Base-by-base conservation (phyloP, 2,113 vertebrate species). In the Saguinus imperator region DNA sequence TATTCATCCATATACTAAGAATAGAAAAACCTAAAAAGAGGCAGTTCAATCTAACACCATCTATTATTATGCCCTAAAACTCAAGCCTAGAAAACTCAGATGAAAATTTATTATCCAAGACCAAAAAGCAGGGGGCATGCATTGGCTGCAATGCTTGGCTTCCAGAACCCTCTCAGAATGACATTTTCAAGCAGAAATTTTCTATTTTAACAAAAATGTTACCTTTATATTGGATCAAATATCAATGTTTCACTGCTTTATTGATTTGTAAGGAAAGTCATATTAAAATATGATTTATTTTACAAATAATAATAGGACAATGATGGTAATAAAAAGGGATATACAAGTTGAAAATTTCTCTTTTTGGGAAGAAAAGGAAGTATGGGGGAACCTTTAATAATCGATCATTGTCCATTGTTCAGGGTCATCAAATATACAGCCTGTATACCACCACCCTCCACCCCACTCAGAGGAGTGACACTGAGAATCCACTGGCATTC, bases 91-190 rank as follows among this genome's bases (percentile, higher is more conserved):
- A 96, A 87, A 93, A 95, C 97, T 94, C 43, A 96, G 95, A 97
- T 97, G 91, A 93, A 97, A 97, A 96, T 97, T 95, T 96, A 87
- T 85, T 87, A 84, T 81, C 72, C 50, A 87, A 93, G 37, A 76
- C 35, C 32, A 10, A 96, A 94, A 83, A 95, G 37, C 52, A 93
- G 40, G 43, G 25, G 23, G 1, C 40, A 58, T 1, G 25, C 25
- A 21, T 35, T 37, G 32, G 37, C n/a, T 75, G 27, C 1, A 40
- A 10, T 18, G 11, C 66, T 61, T 43, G 10, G 72, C 48, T 94
- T 92, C 87, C 35, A 76, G 20, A 85, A 82, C 50, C 1, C 14
- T 79, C 61, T 92, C 64, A 35, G 70, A 83, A 43, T 35, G 37
- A 94, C n/a, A 91, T 6, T 79, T 93, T 10, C 8, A 94, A 73